Evolutionary conservation across 2,113 vertebrate species (phyloP).

Genomic region (Microtus richardsoni): DNA sequence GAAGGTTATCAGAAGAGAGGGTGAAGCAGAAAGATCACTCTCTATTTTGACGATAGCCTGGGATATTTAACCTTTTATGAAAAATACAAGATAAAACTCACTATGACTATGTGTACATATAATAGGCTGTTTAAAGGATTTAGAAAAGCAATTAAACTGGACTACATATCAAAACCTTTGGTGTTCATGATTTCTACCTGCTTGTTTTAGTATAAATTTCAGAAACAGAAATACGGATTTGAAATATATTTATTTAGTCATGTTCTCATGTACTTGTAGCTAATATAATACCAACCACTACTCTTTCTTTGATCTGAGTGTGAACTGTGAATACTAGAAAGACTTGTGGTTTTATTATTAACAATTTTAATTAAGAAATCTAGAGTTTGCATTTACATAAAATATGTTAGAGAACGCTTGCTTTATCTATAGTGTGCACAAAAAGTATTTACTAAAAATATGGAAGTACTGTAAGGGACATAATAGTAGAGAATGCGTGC

Average conservation of each 20-base stretch:
- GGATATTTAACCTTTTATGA: background rate
- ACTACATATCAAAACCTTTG: background rate
- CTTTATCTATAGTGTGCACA: background rate
- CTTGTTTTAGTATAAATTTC: background rate
- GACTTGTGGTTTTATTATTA: background rate
- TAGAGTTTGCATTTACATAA: background rate
- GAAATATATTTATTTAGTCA: conserved; percentile 12
- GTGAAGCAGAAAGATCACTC: background rate
- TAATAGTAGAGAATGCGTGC: background rate
- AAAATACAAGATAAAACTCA: background rate
- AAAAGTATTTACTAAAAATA: background rate
- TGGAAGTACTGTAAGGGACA: background rate
- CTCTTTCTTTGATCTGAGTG: background rate
- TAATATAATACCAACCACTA: background rate
- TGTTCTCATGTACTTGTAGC: background rate
- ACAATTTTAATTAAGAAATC: conserved; percentile 33
- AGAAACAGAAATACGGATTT: background rate
- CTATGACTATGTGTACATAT: background rate
- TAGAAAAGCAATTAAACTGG: background rate
- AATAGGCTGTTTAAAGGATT: background rate
- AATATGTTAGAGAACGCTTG: conserved; percentile 12
- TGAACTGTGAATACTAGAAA: background rate
- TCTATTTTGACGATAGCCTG: no score
- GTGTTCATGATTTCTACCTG: background rate
- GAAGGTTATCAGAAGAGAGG: no score